A percentile compares a stretch with the other conserved stretches of the same genome.
These are phyloP conservation scores for Clistopyga incitator DNA, from an alignment of 2,888 invertebrate species.

Conservation along the genomic window DNA sequence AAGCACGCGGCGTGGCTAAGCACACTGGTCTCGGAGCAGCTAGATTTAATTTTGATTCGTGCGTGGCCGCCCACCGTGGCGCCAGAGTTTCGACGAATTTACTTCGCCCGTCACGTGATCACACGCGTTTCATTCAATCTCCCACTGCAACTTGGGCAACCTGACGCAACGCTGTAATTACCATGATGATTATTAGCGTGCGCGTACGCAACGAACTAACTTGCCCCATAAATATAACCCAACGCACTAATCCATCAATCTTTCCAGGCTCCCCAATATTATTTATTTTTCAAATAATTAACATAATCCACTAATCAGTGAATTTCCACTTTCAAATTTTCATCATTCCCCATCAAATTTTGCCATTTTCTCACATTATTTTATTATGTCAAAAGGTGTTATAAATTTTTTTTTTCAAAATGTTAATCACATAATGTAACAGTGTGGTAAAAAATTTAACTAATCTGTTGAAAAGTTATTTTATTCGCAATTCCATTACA, in stretches of 20 bases:
- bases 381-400: too few relatives aligned
- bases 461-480: too few relatives aligned
- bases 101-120: slow-evolving; percentile 16
- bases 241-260: not conserved
- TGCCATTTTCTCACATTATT: too few relatives aligned
- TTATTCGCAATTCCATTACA: not conserved
- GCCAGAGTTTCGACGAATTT: slow-evolving; percentile 48
- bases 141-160: not conserved
- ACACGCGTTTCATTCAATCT: slow-evolving; percentile 35
- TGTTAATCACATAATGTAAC: too few relatives aligned
- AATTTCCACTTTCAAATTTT: too few relatives aligned
- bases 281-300: too few relatives aligned
- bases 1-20: not conserved
- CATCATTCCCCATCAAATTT: too few relatives aligned
- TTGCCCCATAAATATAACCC: slow-evolving; percentile 30
- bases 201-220: slow-evolving; percentile 13
- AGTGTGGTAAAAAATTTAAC: too few relatives aligned
- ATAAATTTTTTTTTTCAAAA: too few relatives aligned
- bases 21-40: not conserved
- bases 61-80: slow-evolving; percentile 16
- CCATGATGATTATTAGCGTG: slow-evolving; percentile 34
- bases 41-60: slow-evolving; percentile 37
- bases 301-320: too few relatives aligned
- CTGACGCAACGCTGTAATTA: slow-evolving; percentile 22
- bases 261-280: not conserved